phyloP scores from a whole-genome alignment of 2,113 vertebrate genomes.

The Pagrus major region DNA sequence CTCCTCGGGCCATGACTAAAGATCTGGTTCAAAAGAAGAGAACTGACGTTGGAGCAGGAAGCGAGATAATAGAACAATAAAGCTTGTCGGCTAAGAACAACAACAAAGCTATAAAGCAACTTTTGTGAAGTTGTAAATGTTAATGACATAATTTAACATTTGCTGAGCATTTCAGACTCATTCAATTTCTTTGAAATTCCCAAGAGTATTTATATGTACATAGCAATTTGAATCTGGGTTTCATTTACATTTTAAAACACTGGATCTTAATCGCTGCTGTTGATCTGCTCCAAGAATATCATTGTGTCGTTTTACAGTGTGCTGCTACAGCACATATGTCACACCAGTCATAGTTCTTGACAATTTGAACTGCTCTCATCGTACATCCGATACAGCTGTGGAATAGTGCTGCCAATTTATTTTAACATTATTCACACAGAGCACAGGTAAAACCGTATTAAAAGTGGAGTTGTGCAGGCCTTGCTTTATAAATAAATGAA shows the following conservation, averaged over 20 bases:
- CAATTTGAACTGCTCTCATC: neutral
- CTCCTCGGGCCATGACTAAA: conserved; percentile 54
- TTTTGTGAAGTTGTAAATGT: conserved; percentile 46
- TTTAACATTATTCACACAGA: neutral
- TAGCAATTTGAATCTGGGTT: conserved; percentile 5
- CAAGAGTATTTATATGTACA: neutral
- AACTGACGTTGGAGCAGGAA: neutral
- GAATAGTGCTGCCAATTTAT: neutral
- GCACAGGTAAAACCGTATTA: neutral
- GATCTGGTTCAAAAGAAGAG: conserved; percentile 45
- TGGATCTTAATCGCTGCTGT: conserved; percentile 10
- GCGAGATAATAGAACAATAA: conserved; percentile 38
- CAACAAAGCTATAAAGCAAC: conserved; percentile 52
- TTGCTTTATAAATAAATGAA: neutral
- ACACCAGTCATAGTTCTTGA: neutral
- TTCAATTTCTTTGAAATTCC: conserved; percentile 3
- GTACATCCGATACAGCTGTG: neutral
- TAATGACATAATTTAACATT: conserved; percentile 50
- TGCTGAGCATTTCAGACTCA: conserved; percentile 12
- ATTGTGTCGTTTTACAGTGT: conserved; percentile 5
- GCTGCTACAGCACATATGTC: neutral
- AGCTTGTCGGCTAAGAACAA: conserved; percentile 32
- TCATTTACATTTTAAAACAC: conserved; percentile 43
- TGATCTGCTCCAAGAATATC: neutral
- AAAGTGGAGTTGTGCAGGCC: neutral